These are phyloP conservation scores for Rapana venosa DNA, from an alignment of 2,888 invertebrate species.

Conservation along the genomic window DNA sequence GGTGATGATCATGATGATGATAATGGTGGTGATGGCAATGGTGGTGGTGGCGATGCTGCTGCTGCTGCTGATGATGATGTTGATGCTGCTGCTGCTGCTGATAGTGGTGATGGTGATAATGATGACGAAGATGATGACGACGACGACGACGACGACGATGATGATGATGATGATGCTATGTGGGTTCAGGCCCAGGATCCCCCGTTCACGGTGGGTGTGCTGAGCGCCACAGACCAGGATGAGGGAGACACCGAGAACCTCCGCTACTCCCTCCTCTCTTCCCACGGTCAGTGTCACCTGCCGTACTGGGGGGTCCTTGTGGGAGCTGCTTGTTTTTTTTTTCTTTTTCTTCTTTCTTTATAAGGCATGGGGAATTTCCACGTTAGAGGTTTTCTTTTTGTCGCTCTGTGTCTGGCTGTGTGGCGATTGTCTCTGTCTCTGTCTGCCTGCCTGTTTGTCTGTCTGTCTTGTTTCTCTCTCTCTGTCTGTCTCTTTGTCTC, in stretches of 20 bases:
- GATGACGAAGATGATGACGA: background rate
- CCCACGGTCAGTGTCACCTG: background rate
- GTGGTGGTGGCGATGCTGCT: no score
- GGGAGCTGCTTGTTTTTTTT: no score
- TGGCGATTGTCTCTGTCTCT: no score
- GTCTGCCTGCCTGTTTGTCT: no score
- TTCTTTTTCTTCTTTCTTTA: no score
- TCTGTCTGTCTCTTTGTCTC: no score
- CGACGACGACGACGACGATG: background rate
- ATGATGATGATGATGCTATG: background rate
- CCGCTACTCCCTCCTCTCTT: background rate
- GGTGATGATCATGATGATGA: no score
- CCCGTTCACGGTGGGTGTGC: background rate
- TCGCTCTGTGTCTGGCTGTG: no score
- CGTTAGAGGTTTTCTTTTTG: no score
- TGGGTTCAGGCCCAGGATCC: background rate
- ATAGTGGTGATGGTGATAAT: background rate
- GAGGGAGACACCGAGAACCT: constrained; percentile 20
- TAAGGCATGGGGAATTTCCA: no score
- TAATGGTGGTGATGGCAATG: no score
- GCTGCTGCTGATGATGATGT: background rate
- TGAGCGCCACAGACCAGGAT: constrained; percentile 36
- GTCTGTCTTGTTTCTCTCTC: no score
- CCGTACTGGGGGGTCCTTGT: background rate
- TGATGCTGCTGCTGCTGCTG: background rate